Base-by-base conservation (phyloP, 2,888 invertebrate species). In the Exephanes ischioxanthus region DNA sequence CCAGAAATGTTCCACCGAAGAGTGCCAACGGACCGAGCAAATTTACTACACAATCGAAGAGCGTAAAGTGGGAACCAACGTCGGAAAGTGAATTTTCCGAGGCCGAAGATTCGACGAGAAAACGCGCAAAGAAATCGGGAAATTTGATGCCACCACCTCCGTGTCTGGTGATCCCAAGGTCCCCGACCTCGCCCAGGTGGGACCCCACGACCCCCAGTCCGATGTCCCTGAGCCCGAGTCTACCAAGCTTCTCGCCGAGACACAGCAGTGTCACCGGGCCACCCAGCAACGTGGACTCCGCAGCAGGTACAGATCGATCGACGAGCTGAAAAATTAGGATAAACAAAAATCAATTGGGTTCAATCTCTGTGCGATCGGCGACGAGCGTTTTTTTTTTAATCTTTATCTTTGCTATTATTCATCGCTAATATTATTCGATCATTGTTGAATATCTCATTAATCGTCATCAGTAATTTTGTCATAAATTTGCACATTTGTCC, bases 1-100 rank as follows among this genome's bases (percentile, higher is more conserved):
- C 51, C n/a, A 72, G 58, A 55, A 51, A 61, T 53, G 72, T 30
- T 16, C 26, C 87, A 2, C 55, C 84, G 11, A 77, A 71, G 55
- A 80, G 84, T 26, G 76, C 48, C 51, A 89, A 76, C 5, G 86
- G 89, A 2, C 80, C 87, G 16, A 82, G 75, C 26, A 90, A 91
- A 63, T 83, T 88, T 61, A 37, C 85, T 1, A 88, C 80, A 3
- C 88, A 90, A 63, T 88, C 91, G 71, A 95, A 95, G 90, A 94
- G 94, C 51, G 95, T 95, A 19, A 96, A 95, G 89, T 96, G 95
- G 95, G 96, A 96, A 86, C 95, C 95, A 2, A 95, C 95, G 33
- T 96, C 96, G 0, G 96, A 96, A 89, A 96, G 96, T 88, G 96
- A 96, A 92, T 95, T 95, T 94, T 96, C 95, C 4, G 96, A 96